Evolutionary conservation across 2,888 invertebrate genomes (phyloP).

Genomic region (Dendrolimus houi): DNA sequence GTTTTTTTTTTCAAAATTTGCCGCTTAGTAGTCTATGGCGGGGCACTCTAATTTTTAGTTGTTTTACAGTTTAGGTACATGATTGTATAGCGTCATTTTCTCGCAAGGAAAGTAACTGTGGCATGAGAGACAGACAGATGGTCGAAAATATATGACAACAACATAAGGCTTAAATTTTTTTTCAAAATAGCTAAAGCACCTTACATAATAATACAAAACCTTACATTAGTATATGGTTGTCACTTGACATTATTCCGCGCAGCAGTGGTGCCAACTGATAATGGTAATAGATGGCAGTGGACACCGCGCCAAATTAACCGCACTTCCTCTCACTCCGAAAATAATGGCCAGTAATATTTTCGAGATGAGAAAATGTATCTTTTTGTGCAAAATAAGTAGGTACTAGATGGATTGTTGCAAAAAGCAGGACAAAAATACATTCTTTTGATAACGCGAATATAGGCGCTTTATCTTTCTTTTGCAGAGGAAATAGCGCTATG

Average conservation of each 20-base stretch:
- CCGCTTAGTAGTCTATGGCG: no score
- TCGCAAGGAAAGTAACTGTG: no score
- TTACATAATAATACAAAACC: no score
- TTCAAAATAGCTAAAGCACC: no score
- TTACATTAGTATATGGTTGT: no score
- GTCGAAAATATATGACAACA: no score
- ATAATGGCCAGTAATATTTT: neutral
- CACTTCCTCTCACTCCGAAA: conserved; percentile 15
- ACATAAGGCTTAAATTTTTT: no score
- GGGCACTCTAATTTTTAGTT: no score
- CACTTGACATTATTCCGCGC: conserved; percentile 22
- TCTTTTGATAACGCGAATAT: neutral
- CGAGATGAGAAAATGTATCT: neutral
- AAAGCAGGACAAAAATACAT: neutral
- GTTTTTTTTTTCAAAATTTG: no score
- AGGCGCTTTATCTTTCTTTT: neutral
- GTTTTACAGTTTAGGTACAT: no score
- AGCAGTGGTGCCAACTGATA: conserved; percentile 42
- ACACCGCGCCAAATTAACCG: conserved; percentile 33
- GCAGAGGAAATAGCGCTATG: neutral
- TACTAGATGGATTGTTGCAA: neutral
- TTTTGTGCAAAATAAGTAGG: neutral
- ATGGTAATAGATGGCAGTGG: conserved; percentile 43
- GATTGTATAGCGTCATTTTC: no score
- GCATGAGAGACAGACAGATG: no score